phyloP scores from a whole-genome alignment of 2,113 vertebrate species.

The Delphinapterus leucas region DNA sequence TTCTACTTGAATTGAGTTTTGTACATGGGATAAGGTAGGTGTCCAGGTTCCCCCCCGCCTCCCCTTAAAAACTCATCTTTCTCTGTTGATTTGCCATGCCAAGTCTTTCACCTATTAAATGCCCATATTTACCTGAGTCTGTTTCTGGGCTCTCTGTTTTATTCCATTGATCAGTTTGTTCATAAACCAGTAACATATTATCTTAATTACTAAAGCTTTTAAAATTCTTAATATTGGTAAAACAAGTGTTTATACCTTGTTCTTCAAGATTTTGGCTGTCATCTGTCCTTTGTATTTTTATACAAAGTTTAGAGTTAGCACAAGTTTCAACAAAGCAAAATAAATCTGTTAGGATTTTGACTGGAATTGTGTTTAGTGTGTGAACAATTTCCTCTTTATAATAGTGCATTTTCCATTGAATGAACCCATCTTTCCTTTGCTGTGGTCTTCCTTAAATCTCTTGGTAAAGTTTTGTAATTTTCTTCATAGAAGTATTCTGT shows the following conservation, averaged over 20 bases:
- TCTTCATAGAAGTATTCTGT: not conserved
- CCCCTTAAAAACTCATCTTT: not conserved
- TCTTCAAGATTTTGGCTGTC: not conserved
- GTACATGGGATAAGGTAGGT: not conserved
- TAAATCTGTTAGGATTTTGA: not conserved
- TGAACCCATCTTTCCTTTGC: not conserved
- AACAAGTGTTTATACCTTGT: not conserved
- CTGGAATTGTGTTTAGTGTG: not conserved
- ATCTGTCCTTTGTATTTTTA: not conserved
- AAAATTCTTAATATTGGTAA: not conserved
- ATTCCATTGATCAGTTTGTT: not conserved
- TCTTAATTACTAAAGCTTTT: not conserved
- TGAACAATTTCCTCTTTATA: not conserved
- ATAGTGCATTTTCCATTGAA: not conserved
- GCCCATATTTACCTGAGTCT: not conserved
- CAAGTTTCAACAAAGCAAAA: not conserved
- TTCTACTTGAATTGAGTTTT: not conserved
- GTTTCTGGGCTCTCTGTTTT: not conserved
- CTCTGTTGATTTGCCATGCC: not conserved
- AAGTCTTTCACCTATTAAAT: not conserved
- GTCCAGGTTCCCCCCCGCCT: rapidly evolving
- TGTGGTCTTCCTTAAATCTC: not conserved
- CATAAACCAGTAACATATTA: not conserved
- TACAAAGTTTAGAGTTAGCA: not conserved
- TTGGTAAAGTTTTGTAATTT: not conserved